Base-by-base conservation (phyloP, 2,113 vertebrate genomes). In the Serilophus lunatus region DNA sequence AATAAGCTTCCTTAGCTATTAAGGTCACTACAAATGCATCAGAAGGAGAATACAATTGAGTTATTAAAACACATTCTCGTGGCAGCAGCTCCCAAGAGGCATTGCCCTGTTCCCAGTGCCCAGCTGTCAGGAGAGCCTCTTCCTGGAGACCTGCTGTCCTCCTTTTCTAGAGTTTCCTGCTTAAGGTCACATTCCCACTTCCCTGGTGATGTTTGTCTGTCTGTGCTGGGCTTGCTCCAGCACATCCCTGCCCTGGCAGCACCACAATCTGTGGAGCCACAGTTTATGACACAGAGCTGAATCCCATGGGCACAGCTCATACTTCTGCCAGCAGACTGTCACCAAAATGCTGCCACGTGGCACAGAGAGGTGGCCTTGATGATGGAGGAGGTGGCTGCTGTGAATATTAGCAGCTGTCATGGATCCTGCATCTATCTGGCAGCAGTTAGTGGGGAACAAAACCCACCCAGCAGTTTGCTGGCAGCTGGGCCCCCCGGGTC, bases 201-300 rank as follows among this genome's bases (percentile, higher is more conserved):
- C 61, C 61, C 47, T 29, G 88, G 54, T 24, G 76, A n/a, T 56
- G 54, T 45, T 65, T 24, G 3, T 70, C 47, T 19, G 28, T 63
- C 71, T 38, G 74, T 4, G 2, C 74, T 54, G 90, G 31, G 47
- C 59, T 7, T 0, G 3, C 74, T 82, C 86, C 59, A 13, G 86
- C 16, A 1, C 89, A 12, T 33, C 78, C 82, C 85, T 14, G 68
- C 14, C 54, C 56, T 2, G 83, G 79, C 79, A 82, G 78, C 64
- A 3, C 35, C 64, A 0, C 1, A 0, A 19, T 3, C 54, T 13
- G 79, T 2, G 45, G 26, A 38, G 74, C 74, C 10, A 3, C 50
- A 14, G 56, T 14, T 6, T 24, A 0, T 0, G 3, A 12, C 35
- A 8, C 0, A 2, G 86, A 20, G 31, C 61, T 13, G 57, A 5